Conservation (phyloP, 2,113 vertebrate species). For the Pluvianellus socialis region DNA sequence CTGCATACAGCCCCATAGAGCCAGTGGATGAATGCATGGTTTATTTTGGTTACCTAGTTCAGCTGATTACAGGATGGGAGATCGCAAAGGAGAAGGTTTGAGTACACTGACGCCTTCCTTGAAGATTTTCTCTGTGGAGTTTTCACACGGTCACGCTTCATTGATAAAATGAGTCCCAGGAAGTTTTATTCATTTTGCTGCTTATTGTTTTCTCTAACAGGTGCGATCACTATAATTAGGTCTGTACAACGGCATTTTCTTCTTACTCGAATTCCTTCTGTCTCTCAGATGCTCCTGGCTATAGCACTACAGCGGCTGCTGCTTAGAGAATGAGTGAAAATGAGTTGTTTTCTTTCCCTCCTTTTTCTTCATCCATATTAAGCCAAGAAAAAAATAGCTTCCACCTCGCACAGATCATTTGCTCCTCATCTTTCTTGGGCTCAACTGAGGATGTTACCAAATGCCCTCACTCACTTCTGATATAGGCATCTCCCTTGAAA, state of each 20-base stretch:
- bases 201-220: slow-evolving; percentile 66
- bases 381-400: not conserved
- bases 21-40: not conserved
- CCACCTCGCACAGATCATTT: not conserved
- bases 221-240: slow-evolving; percentile 58
- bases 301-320: slow-evolving; percentile 5
- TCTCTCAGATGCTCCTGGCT: slow-evolving; percentile 50
- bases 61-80: not conserved
- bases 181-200: slow-evolving; percentile 65
- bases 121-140: slow-evolving; percentile 27
- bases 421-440: not conserved
- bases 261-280: slow-evolving; percentile 44
- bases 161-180: slow-evolving; percentile 60
- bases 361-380: slow-evolving; percentile 10
- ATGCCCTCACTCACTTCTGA: not conserved
- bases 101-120: not conserved
- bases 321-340: slow-evolving; percentile 42
- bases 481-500: not conserved
- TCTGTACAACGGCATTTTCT: slow-evolving; percentile 42
- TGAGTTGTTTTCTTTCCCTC: slow-evolving; percentile 14
- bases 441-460: not conserved
- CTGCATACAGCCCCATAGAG: not conserved
- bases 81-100: not conserved
- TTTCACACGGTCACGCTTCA: slow-evolving; percentile 23
- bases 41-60: not conserved